These are phyloP conservation scores for Phrynosoma platyrhinos DNA, from an alignment of 2,113 vertebrate genomes.

Conservation along the genomic window DNA sequence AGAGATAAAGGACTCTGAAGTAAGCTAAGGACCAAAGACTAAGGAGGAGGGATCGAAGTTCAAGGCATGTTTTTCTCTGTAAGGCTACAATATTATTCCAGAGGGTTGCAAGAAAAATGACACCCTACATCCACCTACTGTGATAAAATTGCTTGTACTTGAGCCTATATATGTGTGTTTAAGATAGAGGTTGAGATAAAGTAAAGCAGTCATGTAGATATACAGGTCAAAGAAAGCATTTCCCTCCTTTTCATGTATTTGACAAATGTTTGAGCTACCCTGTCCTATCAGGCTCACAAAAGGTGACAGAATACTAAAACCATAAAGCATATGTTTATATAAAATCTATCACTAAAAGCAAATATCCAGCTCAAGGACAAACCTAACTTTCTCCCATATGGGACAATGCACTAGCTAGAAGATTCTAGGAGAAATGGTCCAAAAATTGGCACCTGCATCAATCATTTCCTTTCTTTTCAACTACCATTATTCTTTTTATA, in stretches of 20 bases:
- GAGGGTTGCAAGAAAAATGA: neutral
- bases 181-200: neutral
- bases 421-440: too few relatives aligned
- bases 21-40: neutral
- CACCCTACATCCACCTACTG: too few relatives aligned
- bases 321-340: neutral
- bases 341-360: neutral
- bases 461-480: conserved; percentile 35
- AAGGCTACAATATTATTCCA: neutral
- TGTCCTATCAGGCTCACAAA: neutral
- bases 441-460: neutral
- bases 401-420: neutral
- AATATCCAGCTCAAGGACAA: neutral
- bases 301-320: neutral
- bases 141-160: neutral
- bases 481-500: conserved; percentile 25
- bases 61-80: neutral
- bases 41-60: neutral
- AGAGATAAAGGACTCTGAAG: neutral
- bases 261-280: neutral
- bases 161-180: neutral
- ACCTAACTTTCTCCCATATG: too few relatives aligned
- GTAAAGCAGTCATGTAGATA: neutral
- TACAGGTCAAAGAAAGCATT: neutral
- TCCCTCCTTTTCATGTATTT: neutral